A percentile compares a stretch with the other conserved stretches of the same genome.
Conservation (phyloP, 2,888 invertebrate genomes). For the Tribolium freemani region DNA sequence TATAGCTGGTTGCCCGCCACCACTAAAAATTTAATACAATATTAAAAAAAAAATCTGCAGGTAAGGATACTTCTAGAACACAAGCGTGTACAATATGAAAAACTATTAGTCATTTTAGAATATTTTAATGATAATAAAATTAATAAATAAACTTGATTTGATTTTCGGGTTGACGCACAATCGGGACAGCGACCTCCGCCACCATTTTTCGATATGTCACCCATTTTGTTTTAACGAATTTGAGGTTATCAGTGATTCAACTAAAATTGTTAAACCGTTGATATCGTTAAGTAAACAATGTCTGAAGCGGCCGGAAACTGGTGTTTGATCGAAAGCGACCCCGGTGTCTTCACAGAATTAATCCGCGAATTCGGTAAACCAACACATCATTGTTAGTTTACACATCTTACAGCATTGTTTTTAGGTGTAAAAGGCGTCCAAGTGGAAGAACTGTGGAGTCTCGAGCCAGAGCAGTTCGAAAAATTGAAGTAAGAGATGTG, state of each 20-base stretch:
- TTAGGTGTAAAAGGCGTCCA: constrained; percentile 93
- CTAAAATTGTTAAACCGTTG: background rate
- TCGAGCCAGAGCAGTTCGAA: constrained; percentile 91
- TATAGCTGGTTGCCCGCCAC: no score
- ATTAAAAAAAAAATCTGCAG: no score
- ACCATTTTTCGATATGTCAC: background rate
- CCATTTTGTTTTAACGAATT: background rate
- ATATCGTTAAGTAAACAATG: constrained; percentile 65
- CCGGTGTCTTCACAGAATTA: constrained; percentile 98
- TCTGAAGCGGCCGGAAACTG: constrained; percentile 90
- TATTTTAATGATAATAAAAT: no score
- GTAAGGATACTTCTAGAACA: no score
- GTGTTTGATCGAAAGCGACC: constrained; percentile 99
- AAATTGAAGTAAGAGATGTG: constrained; percentile 80
- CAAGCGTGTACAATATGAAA: no score
- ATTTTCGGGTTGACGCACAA: background rate
- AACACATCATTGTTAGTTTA: background rate
- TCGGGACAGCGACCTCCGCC: background rate
- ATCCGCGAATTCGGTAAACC: constrained; percentile 93
- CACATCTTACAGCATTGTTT: background rate
- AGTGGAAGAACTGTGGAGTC: constrained; percentile 97
- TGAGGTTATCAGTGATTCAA: constrained; percentile 3
- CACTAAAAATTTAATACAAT: no score
- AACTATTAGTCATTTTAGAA: no score
- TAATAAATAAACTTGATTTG: no score